Evolutionary conservation across 2,113 vertebrate species (phyloP).

Genomic region (Tetrax tetrax): DNA sequence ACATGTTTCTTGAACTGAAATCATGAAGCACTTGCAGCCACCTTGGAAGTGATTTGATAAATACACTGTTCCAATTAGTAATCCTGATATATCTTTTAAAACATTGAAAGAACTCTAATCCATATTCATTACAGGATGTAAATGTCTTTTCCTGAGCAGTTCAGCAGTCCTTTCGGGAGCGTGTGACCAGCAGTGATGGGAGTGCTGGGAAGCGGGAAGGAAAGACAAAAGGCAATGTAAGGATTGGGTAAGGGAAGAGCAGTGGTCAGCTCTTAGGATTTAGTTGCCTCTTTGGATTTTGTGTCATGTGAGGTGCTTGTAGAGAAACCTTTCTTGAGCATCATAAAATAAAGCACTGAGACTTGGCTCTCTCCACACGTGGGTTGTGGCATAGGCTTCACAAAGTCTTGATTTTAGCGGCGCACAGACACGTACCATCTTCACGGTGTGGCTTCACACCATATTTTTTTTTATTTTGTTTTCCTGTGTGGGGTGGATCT

Average conservation of each 20-base stretch:
- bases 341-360: not conserved
- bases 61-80: not conserved
- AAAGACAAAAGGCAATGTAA: too few relatives aligned
- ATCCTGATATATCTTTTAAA: not conserved
- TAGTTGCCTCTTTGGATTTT: not conserved
- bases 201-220: not conserved
- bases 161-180: not conserved
- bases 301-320: not conserved
- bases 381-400: not conserved
- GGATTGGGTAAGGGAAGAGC: not conserved
- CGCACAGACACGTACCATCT: fast-evolving
- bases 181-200: not conserved
- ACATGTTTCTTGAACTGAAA: not conserved
- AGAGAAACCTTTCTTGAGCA: not conserved
- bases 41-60: slow-evolving; percentile 2
- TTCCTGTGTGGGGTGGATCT: not conserved
- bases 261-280: not conserved
- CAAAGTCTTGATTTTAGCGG: not conserved
- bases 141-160: not conserved
- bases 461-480: not conserved
- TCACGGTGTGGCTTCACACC: fast-evolving
- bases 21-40: not conserved
- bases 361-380: not conserved
- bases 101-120: not conserved
- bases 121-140: not conserved